phyloP scores from a whole-genome alignment of 2,888 invertebrate species.

The Gerris lacustris region DNA sequence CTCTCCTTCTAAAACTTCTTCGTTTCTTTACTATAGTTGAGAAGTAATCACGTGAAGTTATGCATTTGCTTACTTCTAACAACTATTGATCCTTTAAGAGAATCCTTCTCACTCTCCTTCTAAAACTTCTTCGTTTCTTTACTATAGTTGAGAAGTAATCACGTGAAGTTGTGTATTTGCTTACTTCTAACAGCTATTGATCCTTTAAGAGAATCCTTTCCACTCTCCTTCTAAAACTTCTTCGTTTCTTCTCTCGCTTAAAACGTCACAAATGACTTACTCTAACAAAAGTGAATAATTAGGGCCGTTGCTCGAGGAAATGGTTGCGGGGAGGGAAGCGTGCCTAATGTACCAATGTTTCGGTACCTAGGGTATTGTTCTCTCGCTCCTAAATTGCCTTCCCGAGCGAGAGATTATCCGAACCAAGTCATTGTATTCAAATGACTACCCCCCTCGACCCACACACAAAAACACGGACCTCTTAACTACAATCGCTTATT shows the following conservation, averaged over 20 bases:
- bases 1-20: too few relatives aligned
- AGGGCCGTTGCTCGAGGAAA: not conserved
- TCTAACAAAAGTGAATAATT: constrained; percentile 1
- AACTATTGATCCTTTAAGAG: too few relatives aligned
- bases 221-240: too few relatives aligned
- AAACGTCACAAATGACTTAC: not conserved
- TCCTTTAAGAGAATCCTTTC: too few relatives aligned
- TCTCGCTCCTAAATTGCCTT: not conserved
- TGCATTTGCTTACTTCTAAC: too few relatives aligned
- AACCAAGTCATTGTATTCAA: not conserved
- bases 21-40: too few relatives aligned
- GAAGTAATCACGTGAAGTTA: too few relatives aligned
- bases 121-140: too few relatives aligned
- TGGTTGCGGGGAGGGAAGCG: not conserved
- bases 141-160: too few relatives aligned
- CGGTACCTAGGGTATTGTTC: not conserved
- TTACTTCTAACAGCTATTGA: too few relatives aligned
- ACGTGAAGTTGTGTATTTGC: too few relatives aligned
- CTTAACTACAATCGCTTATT: constrained; percentile 2
- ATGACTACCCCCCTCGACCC: not conserved
- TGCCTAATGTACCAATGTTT: constrained; percentile 3
- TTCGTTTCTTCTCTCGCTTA: not conserved
- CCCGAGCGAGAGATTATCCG: not conserved
- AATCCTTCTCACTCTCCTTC: too few relatives aligned
- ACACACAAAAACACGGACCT: not conserved